Conservation (phyloP, 2,113 vertebrate genomes). For the Poeciliopsis occidentalis region DNA sequence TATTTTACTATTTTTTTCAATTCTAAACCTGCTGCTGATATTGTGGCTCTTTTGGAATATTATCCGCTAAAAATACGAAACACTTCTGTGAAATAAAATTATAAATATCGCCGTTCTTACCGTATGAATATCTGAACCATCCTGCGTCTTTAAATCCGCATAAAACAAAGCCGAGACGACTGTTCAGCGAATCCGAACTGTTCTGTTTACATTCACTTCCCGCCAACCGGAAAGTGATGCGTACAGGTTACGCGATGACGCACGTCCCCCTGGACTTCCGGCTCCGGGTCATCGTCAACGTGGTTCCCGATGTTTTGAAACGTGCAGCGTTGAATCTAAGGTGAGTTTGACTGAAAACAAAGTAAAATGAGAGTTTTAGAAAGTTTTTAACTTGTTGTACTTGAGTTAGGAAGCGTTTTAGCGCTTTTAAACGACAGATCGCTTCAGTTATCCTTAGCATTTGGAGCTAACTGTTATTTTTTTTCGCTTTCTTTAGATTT, state of each 20-base stretch:
- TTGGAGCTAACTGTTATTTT: neutral
- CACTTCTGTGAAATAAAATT: neutral
- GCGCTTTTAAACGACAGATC: neutral
- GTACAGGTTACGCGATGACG: constrained; percentile 27
- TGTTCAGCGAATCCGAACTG: neutral
- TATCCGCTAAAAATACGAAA: too few relatives aligned
- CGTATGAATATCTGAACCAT: constrained; percentile 73
- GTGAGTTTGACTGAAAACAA: neutral
- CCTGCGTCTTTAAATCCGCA: neutral
- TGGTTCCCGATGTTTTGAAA: constrained; percentile 60
- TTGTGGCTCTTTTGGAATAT: too few relatives aligned
- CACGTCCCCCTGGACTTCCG: constrained; percentile 32
- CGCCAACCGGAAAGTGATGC: constrained; percentile 40
- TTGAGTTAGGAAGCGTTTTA: neutral
- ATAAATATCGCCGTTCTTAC: constrained; percentile 25
- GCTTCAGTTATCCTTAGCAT: neutral
- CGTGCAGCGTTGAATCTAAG: constrained; percentile 17
- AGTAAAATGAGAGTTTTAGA: neutral
- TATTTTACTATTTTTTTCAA: too few relatives aligned
- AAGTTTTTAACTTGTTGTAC: neutral
- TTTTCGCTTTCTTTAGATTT: too few relatives aligned
- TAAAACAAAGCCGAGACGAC: neutral
- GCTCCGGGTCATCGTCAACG: constrained; percentile 68
- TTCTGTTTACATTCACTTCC: constrained; percentile 11
- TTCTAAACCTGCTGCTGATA: too few relatives aligned